Evolutionary conservation across 2,113 vertebrate species (phyloP).

Genomic region (Asarcornis scutulata): DNA sequence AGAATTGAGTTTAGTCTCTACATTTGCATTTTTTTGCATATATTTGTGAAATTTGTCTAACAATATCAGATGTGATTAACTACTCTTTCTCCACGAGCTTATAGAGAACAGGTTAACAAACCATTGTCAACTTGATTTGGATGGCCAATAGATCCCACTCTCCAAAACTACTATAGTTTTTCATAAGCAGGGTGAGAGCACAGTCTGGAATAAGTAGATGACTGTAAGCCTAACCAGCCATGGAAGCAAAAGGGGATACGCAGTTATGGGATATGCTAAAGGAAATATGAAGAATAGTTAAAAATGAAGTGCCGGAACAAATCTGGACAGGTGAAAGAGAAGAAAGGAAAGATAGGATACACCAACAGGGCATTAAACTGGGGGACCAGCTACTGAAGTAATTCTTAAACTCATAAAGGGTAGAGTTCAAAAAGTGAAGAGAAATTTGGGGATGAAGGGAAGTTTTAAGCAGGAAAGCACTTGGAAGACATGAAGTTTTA

Average conservation of each 20-base stretch:
- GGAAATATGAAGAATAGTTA: not conserved
- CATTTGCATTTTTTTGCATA: not conserved
- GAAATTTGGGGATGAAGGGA: not conserved
- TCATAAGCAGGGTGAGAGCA: not conserved
- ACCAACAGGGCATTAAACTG: not conserved
- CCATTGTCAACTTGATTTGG: not conserved
- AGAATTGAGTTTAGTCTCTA: not conserved
- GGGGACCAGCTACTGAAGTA: not conserved
- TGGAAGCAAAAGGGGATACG: not conserved
- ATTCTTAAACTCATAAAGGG: not conserved
- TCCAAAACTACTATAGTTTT: not conserved
- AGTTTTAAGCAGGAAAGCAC: not conserved
- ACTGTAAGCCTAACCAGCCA: not conserved
- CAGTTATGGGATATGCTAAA: not conserved
- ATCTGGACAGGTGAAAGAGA: not conserved
- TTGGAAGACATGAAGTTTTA: not conserved
- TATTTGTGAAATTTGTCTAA: not conserved
- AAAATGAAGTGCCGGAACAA: not conserved
- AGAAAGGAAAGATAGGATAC: not conserved
- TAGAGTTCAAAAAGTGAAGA: not conserved
- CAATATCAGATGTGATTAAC: not conserved
- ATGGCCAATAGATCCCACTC: not conserved
- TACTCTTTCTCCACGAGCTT: not conserved
- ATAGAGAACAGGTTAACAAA: not conserved
- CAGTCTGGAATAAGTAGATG: not conserved